Evolutionary conservation across 1,140 invertebrate genomes (phyloP).

Genomic region (Pomacea maculata): DNA sequence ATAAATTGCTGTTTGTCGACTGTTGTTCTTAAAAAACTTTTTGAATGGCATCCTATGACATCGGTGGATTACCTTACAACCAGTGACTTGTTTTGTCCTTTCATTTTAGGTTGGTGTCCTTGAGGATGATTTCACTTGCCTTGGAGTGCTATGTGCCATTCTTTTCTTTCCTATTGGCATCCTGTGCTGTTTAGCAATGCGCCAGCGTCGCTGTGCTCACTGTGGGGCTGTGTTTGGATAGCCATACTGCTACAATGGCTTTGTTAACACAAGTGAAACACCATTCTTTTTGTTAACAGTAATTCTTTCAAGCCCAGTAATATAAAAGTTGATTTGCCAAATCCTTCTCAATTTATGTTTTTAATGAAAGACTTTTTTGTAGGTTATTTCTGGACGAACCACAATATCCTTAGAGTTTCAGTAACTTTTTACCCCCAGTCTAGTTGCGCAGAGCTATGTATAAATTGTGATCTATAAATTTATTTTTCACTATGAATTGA

Average conservation of each 20-base stretch:
- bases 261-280: too few species aligned
- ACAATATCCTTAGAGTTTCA: too few species aligned
- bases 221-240: constrained; percentile 81
- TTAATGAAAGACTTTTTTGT: background rate
- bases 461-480: constrained; percentile 10
- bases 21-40: too few species aligned
- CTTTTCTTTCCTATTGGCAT: constrained; percentile 86
- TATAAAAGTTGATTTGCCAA: background rate
- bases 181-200: constrained; percentile 81
- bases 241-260: background rate
- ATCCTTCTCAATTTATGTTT: background rate
- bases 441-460: background rate
- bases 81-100: background rate
- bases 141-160: constrained; percentile 84
- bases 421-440: background rate
- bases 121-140: constrained; percentile 82
- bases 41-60: too few species aligned
- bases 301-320: too few species aligned
- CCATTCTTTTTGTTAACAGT: too few species aligned
- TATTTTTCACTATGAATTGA: background rate
- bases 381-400: background rate
- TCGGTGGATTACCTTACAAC: too few species aligned
- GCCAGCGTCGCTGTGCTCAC: constrained; percentile 82
- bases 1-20: too few species aligned
- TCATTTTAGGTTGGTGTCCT: constrained; percentile 76